A percentile compares a stretch with the other conserved stretches of the same genome.
Conservation (phyloP, 2,113 vertebrate genomes). For the Notothenia rossii region DNA sequence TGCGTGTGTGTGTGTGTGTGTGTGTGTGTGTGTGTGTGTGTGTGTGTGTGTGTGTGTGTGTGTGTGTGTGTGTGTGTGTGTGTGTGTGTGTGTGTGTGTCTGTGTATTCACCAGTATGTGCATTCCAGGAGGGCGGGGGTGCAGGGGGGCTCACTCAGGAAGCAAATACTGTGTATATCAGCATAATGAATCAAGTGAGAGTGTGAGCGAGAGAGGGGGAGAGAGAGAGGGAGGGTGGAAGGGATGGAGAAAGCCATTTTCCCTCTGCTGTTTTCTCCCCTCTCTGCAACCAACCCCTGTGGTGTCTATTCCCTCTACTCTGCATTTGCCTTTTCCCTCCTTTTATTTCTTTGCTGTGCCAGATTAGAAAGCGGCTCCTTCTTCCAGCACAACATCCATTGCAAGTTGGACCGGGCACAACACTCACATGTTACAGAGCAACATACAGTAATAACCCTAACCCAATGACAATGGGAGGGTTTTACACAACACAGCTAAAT, state of each 20-base stretch:
- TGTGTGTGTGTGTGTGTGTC: constrained; percentile 37
- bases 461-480: constrained; percentile 11
- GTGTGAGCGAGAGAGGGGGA: constrained; percentile 48
- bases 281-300: constrained; percentile 71
- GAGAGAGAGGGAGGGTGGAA: constrained; percentile 48
- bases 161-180: constrained; percentile 88
- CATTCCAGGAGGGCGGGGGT: constrained; percentile 74
- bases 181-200: constrained; percentile 87
- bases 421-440: not conserved
- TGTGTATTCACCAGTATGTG: constrained; percentile 64
- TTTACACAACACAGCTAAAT: constrained; percentile 22
- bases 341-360: constrained; percentile 35
- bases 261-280: constrained; percentile 75
- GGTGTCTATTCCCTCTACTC: constrained; percentile 68
- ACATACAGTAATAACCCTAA: constrained; percentile 26
- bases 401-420: constrained; percentile 14
- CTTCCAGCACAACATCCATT: constrained; percentile 6
- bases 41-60: constrained; percentile 41
- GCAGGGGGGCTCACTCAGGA: constrained; percentile 82
- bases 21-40: constrained; percentile 48
- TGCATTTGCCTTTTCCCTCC: constrained; percentile 34
- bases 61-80: constrained; percentile 51
- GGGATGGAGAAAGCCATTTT: constrained; percentile 77
- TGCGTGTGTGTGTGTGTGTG: constrained; percentile 53
- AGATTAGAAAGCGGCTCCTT: constrained; percentile 41